These are phyloP conservation scores for Caenorhabditis sp. DNA, from an alignment of 2,888 invertebrate genomes.

Conservation along the genomic window DNA sequence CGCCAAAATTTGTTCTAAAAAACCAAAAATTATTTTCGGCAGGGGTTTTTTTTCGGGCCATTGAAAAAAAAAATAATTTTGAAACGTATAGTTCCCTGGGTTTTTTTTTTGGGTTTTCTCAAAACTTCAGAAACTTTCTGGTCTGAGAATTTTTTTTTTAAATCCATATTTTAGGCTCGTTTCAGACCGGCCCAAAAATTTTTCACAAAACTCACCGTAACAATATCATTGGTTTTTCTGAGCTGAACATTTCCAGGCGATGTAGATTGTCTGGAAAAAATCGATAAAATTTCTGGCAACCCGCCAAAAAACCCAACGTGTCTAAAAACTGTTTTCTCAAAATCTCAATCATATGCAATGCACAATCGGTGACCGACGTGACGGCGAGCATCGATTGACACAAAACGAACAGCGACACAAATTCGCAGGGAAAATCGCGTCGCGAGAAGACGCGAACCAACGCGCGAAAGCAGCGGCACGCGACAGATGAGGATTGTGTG, in stretches of 20 bases:
- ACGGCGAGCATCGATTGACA: conserved; percentile 77
- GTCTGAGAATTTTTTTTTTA: no score
- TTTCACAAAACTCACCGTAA: background rate
- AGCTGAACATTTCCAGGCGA: conserved; percentile 13
- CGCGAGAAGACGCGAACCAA: conserved; percentile 90
- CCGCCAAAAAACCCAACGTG: conserved; percentile 19
- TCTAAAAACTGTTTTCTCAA: conserved; percentile 93
- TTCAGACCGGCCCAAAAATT: no score
- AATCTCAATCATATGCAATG: conserved; percentile 87
- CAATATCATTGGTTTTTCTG: conserved; percentile 2
- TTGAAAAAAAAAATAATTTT: no score
- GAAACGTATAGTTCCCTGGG: no score
- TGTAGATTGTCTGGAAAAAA: conserved; percentile 19
- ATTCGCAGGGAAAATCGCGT: conserved; percentile 93
- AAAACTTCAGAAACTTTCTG: no score
- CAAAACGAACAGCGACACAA: conserved; percentile 86
- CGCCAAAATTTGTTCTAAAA: no score
- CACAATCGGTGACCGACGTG: conserved; percentile 75
- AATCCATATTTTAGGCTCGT: no score
- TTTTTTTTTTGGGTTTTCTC: no score
- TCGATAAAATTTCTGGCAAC: background rate
- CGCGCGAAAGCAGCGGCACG: conserved; percentile 94
- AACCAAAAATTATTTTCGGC: no score
- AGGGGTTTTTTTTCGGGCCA: no score
- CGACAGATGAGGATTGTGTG: conserved; percentile 75